phyloP scores from a whole-genome alignment of 2,888 invertebrate species.

The Epinotia demarniana region DNA sequence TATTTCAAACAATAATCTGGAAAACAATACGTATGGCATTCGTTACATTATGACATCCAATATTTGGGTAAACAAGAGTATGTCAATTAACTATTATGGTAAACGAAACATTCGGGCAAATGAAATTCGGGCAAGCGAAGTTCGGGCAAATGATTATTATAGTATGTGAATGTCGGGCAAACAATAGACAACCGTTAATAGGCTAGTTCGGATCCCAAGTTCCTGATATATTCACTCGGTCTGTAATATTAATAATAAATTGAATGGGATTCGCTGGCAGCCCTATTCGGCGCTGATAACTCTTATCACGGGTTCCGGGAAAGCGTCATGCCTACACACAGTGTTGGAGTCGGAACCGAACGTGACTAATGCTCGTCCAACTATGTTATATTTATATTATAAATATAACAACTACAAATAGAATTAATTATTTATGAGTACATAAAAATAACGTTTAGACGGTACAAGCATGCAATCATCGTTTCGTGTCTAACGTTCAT shows the following conservation, averaged over 20 bases:
- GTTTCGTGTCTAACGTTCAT: conserved; percentile 3
- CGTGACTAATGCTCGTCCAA: conserved; percentile 15
- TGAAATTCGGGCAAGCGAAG: too few species aligned
- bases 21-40: too few species aligned
- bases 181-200: too few species aligned
- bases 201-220: neutral
- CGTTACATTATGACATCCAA: too few species aligned
- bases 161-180: too few species aligned
- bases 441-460: neutral
- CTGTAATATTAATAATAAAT: neutral
- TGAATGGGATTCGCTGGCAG: neutral
- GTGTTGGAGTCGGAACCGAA: neutral
- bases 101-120: too few species aligned
- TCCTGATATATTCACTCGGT: neutral
- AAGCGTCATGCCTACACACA: conserved; percentile 44
- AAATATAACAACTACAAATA: neutral
- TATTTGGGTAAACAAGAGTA: too few species aligned
- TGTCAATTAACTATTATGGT: too few species aligned
- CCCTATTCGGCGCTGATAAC: conserved; percentile 50
- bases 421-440: neutral
- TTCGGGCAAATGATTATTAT: too few species aligned
- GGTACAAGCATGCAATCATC: neutral
- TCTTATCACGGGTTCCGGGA: conserved; percentile 61
- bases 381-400: neutral
- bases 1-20: too few species aligned